A percentile compares a stretch with the other conserved stretches of the same genome.
phyloP scores from a whole-genome alignment of 2,113 vertebrate genomes.

The Crotalus helleri region DNA sequence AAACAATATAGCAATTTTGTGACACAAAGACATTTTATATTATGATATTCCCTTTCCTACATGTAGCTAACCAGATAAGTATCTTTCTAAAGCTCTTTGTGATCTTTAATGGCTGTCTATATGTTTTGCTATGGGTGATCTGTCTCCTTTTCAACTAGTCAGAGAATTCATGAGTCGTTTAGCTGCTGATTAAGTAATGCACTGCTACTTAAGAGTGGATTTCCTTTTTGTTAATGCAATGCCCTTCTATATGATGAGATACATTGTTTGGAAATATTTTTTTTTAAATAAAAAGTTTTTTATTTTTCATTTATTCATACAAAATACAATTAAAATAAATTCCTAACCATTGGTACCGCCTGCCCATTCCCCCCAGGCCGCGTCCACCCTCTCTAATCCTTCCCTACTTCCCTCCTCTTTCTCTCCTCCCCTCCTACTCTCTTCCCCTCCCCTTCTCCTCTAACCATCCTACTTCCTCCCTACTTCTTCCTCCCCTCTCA shows the following conservation, averaged over 20 bases:
- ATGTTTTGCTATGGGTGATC: not conserved
- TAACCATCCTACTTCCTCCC: too few relatives aligned
- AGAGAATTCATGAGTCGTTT: not conserved
- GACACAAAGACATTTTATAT: not conserved
- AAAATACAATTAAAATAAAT: too few relatives aligned
- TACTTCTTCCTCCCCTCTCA: too few relatives aligned
- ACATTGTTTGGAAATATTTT: not conserved
- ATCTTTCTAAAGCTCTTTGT: not conserved
- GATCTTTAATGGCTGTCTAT: not conserved
- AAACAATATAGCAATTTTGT: not conserved
- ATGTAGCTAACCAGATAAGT: not conserved
- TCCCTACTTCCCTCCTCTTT: too few relatives aligned
- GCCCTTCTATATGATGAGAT: not conserved
- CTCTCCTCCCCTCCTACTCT: too few relatives aligned
- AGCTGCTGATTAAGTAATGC: not conserved
- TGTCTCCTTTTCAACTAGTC: not conserved
- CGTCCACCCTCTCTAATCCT: too few relatives aligned
- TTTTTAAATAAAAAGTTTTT: too few relatives aligned
- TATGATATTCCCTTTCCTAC: not conserved
- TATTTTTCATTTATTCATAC: too few relatives aligned
- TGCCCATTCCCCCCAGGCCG: too few relatives aligned
- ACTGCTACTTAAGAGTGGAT: not conserved
- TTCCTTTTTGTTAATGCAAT: not conserved
- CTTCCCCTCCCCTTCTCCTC: too few relatives aligned
- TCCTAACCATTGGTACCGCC: too few relatives aligned